Conservation (phyloP, 2,888 invertebrate genomes). For the Synergus laeviventris region DNA sequence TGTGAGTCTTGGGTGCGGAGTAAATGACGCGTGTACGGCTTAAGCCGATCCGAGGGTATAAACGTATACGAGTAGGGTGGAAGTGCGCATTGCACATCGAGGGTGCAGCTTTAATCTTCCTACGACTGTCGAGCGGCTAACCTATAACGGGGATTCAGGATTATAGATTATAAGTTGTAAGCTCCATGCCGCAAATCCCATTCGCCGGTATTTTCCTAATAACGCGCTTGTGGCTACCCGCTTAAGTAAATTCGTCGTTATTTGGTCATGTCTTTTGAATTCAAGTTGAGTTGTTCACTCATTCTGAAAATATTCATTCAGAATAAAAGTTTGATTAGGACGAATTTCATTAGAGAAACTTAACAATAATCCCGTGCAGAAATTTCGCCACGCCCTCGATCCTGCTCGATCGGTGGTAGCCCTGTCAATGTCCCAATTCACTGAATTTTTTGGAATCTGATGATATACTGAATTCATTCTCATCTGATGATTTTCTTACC, state of each 20-base stretch:
- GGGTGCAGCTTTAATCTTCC: slow-evolving; percentile 67
- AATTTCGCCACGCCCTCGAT: no score
- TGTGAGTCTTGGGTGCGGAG: slow-evolving; percentile 43
- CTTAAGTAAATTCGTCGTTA: slow-evolving; percentile 55
- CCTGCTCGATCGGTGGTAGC: no score
- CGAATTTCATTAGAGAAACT: neutral
- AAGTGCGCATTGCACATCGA: slow-evolving; percentile 44
- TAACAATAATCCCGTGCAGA: no score
- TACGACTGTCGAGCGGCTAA: slow-evolving; percentile 61
- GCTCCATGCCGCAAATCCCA: slow-evolving; percentile 59
- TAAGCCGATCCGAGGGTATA: slow-evolving; percentile 54
- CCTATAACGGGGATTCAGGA: slow-evolving; percentile 70
- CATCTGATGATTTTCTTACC: no score
- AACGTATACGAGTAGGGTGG: slow-evolving; percentile 34
- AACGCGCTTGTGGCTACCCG: slow-evolving; percentile 52
- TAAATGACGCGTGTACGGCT: slow-evolving; percentile 63
- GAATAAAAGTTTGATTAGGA: neutral
- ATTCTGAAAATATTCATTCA: neutral
- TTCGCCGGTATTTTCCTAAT: slow-evolving; percentile 51
- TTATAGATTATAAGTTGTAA: slow-evolving; percentile 73
- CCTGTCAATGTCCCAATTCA: no score
- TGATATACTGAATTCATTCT: no score
- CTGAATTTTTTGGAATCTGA: no score
- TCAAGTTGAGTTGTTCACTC: slow-evolving; percentile 17
- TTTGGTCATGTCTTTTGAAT: slow-evolving; percentile 24